phyloP scores from a whole-genome alignment of 2,113 vertebrate species.

The Anseranas semipalmata region DNA sequence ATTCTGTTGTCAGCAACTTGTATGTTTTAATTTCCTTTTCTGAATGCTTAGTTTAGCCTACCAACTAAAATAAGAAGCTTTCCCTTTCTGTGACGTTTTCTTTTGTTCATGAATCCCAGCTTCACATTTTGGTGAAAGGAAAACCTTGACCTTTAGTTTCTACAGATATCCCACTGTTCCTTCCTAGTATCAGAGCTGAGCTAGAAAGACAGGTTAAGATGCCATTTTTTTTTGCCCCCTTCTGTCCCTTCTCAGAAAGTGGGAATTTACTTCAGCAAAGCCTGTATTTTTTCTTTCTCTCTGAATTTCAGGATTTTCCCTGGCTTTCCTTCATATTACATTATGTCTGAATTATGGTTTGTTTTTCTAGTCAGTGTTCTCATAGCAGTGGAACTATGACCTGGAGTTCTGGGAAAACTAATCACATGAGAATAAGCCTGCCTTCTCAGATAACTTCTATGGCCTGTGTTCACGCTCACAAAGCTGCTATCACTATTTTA shows the following conservation, averaged over 20 bases:
- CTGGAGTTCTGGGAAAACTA: neutral
- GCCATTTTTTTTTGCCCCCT: neutral
- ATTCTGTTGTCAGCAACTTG: neutral
- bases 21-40: neutral
- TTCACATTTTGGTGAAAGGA: neutral
- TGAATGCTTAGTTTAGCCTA: neutral
- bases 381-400: neutral
- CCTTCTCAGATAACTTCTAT: neutral
- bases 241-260: neutral
- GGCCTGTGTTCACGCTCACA: neutral
- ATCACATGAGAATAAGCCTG: accelerated
- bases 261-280: neutral
- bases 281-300: accelerated
- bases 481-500: neutral
- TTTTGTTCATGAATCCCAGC: neutral
- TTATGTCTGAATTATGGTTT: neutral
- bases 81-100: neutral
- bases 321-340: neutral
- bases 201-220: neutral
- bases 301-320: neutral
- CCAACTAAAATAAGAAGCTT: neutral
- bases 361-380: neutral
- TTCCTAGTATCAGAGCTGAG: neutral
- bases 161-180: neutral
- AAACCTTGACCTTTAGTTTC: neutral